phyloP scores from a whole-genome alignment of 2,113 vertebrate genomes.

The Callionymus lyra region DNA sequence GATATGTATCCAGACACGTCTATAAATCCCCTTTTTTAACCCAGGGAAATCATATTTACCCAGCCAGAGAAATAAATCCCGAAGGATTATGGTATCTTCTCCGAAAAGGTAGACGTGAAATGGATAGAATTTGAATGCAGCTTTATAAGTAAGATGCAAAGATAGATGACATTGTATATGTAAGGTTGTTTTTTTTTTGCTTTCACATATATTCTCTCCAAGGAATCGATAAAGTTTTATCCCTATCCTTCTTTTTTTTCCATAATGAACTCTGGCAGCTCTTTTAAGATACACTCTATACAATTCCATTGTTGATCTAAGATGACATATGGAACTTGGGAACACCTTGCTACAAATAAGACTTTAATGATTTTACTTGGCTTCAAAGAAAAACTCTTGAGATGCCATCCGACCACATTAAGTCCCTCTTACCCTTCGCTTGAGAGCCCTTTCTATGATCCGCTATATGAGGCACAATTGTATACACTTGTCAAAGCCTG shows the following conservation, averaged over 20 bases:
- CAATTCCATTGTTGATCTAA: too few species aligned
- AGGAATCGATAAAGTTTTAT: constrained; percentile 11
- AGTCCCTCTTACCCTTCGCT: too few species aligned
- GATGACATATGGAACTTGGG: too few species aligned
- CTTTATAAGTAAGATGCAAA: constrained; percentile 30
- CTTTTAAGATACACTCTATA: background rate
- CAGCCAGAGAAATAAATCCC: constrained; percentile 32
- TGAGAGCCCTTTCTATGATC: too few species aligned
- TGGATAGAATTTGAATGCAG: constrained; percentile 18
- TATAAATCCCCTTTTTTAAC: constrained; percentile 46
- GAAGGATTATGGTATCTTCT: constrained; percentile 21
- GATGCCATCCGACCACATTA: too few species aligned
- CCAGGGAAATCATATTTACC: constrained; percentile 47
- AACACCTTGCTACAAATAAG: too few species aligned
- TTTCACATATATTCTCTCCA: constrained; percentile 1
- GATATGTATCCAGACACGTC: constrained; percentile 40
- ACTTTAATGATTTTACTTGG: too few species aligned
- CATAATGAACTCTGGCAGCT: constrained; percentile 9
- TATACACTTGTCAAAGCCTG: too few species aligned
- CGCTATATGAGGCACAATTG: too few species aligned
- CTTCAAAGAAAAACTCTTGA: too few species aligned
- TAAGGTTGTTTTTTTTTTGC: constrained; percentile 8
- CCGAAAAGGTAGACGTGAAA: constrained; percentile 6
- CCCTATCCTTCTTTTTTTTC: constrained; percentile 2
- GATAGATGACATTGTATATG: constrained; percentile 13